Base-by-base conservation (phyloP, 2,113 vertebrate species). In the Abramis brama region DNA sequence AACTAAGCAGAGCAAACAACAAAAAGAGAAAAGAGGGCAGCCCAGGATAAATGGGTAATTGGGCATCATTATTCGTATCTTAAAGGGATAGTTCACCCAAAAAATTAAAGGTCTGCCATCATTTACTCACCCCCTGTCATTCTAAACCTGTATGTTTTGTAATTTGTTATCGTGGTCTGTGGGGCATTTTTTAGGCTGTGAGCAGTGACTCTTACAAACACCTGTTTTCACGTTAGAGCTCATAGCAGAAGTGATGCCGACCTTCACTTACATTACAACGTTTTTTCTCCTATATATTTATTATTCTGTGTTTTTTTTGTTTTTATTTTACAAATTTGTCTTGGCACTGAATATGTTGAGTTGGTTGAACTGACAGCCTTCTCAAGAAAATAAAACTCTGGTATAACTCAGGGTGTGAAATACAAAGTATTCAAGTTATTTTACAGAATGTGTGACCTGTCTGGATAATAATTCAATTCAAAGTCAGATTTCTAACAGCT, bases 61-160 rank as follows among this genome's bases (percentile, higher is more conserved):
- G 75, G 60, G 21, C 60, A 25, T 66, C 45, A 39, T 70, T 85
- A 57, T 68, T 85, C 17, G 8, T 11, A 75, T 75, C n/a, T 11
- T 74, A 45, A 47, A 74, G 12, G n/a, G 9, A 43, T 43, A 23
- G 4, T 5, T 39, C 9, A 21, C 3, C 17, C 1, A 10, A 7
- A 23, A 12, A 3, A 68, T 33, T 6, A 27, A 66, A 10, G 9
- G 30, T 10, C 66, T 4, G 17, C 30, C 33, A 70, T 70, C 17
- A 70, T 36, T 21, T 36, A 10, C 33, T 19, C 19, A 36, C 1
- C 7, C 30, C 0, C 68, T 39, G 19, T 70, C 30, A 39, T 70
- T 39, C 4, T 17, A 21, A 55, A 55, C 55, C 55, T 21, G 3
- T 15, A 5, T 50, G 4, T 50, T 15, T 47, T 30, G 17, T 21